Conservation (phyloP, 1,140 invertebrate genomes). For the Leptonema lineaticorne region DNA sequence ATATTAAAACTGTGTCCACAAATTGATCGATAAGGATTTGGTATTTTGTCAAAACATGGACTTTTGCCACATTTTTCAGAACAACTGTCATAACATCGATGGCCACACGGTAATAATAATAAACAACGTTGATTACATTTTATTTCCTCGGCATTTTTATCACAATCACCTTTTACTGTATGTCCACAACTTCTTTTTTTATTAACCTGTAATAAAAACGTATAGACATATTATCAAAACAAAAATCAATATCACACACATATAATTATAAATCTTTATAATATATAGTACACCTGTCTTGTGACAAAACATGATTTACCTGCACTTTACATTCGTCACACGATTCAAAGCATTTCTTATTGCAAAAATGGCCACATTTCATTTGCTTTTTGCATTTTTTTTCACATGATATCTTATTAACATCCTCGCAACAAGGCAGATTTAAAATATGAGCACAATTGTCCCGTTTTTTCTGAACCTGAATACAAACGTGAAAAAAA, state of each 20-base stretch:
- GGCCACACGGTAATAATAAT: conserved; percentile 43
- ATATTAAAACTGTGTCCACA: conserved; percentile 54
- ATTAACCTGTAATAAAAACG: background rate
- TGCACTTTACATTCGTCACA: conserved; percentile 13
- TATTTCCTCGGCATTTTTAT: background rate
- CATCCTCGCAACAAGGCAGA: conserved; percentile 17
- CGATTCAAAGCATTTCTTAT: conserved; percentile 17
- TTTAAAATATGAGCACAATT: conserved; percentile 22
- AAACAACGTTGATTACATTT: background rate
- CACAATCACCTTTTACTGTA: background rate
- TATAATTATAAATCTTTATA: background rate
- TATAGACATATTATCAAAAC: background rate
- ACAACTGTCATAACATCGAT: conserved; percentile 50
- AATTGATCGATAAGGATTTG: conserved; percentile 40
- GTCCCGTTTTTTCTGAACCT: conserved; percentile 30
- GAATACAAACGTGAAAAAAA: background rate
- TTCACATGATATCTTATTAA: conserved; percentile 24
- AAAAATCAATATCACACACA: background rate
- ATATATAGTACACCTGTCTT: background rate
- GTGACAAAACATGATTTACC: conserved; percentile 2
- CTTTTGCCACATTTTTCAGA: conserved; percentile 45
- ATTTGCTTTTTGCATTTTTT: conserved; percentile 23
- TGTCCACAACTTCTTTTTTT: background rate
- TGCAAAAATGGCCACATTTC: conserved; percentile 32
- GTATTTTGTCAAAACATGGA: conserved; percentile 44